Conservation (phyloP, 2,888 invertebrate genomes). For the Euphydryas editha region DNA sequence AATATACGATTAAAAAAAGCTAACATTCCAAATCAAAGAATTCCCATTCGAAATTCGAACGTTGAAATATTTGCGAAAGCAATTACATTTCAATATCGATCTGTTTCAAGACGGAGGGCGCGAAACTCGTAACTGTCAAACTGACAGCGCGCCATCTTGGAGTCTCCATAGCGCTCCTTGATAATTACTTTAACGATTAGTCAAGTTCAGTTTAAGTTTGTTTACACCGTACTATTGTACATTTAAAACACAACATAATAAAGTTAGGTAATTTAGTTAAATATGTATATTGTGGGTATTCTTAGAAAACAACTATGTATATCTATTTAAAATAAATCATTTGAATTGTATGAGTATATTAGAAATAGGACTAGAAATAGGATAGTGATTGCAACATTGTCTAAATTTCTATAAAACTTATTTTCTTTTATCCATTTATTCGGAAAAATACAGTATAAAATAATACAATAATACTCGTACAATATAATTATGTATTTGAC, state of each 20-base stretch:
- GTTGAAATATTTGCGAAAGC: slow-evolving; percentile 17
- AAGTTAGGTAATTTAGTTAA: too few relatives aligned
- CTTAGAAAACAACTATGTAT: too few relatives aligned
- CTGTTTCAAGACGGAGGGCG: slow-evolving; percentile 50
- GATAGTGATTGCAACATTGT: too few relatives aligned
- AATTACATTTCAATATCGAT: slow-evolving; percentile 35
- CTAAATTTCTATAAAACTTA: too few relatives aligned
- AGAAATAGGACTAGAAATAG: too few relatives aligned
- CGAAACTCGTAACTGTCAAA: slow-evolving; percentile 72
- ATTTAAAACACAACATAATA: background rate
- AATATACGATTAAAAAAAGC: background rate
- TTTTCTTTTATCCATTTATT: too few relatives aligned
- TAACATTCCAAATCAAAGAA: slow-evolving; percentile 1
- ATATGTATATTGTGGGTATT: too few relatives aligned
- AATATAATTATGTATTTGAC: too few relatives aligned
- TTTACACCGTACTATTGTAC: slow-evolving; percentile 34
- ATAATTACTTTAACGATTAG: slow-evolving; percentile 76
- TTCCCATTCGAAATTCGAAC: slow-evolving; percentile 4
- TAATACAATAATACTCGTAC: too few relatives aligned
- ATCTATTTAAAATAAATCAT: too few relatives aligned
- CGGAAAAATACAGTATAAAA: too few relatives aligned
- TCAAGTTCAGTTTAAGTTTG: slow-evolving; percentile 54
- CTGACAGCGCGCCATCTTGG: slow-evolving; percentile 76
- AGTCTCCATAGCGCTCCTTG: slow-evolving; percentile 54
- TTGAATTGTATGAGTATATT: too few relatives aligned